Base-by-base conservation (phyloP, 2,888 invertebrate genomes). In the Tachina lurida region DNA sequence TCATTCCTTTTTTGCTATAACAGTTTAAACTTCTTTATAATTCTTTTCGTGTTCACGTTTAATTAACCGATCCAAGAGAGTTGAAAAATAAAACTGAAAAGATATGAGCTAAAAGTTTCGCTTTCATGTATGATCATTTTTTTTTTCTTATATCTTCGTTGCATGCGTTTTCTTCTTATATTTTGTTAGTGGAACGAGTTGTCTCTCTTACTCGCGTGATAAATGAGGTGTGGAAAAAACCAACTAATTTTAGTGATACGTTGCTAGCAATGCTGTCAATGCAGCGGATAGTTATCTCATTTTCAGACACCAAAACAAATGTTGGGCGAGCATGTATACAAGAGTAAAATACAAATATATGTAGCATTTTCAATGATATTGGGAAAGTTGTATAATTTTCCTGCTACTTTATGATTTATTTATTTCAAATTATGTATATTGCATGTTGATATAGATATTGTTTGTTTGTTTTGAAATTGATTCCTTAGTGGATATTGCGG, bases 41-140 rank as follows among this genome's bases (percentile, higher is more conserved):
- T 74, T 78, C 60, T 58, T 31, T 75, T 70, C n/a, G 63, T 54
- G 45, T 73, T 13, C 52, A 83, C 79, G 60, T 71, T 82, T 54
- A 22, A 45, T 78, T 79, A 89, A 91, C 91, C 91, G 90, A 89
- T 89, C 89, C 89, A 88, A 89, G 88, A 89, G 90, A 91, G 89
- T 88, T 88, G 89, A 89, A 89, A 88, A 91, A 90, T 90, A 89
- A 90, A 91, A 91, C 91, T 91, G 89, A 91, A 88, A 87, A 88
- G 74, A 81, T 77, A 41, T 82, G 74, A 81, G 65, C 19, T 76
- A 73, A 68, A 49, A 79, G 63, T 80, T 83, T 87, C 85, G 74
- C 85, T 87, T 87, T 87, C 87, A 80, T 84, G 70, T 73, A 84
- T 67, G 84, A 84, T 84, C 84, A 80, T 65, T 74, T 63, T 78